Evolutionary conservation across 2,113 vertebrate genomes (phyloP).

Genomic region (Acanthisitta chloris): DNA sequence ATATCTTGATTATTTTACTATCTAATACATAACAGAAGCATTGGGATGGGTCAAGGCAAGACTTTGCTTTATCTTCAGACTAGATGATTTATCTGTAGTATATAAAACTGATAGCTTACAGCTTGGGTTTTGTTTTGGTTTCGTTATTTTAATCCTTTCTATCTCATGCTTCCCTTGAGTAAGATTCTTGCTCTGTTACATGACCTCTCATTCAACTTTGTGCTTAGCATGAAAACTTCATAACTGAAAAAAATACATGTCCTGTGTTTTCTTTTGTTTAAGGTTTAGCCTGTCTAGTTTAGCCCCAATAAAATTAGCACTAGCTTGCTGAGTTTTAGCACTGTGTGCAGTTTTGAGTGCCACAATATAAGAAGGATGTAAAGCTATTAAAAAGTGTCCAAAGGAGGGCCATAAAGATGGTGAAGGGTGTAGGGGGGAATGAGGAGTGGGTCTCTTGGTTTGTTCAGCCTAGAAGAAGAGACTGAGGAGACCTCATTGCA

Average conservation of each 20-base stretch:
- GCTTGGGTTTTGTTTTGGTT: neutral
- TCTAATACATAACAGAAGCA: neutral
- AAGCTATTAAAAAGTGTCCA: neutral
- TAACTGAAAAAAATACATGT: neutral
- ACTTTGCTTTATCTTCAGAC: neutral
- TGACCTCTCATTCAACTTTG: neutral
- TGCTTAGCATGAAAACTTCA: neutral
- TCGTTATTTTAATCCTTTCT: neutral
- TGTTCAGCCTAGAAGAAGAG: neutral
- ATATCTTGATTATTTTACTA: neutral
- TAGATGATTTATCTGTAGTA: neutral
- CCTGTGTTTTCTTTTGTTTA: neutral
- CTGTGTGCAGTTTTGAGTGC: neutral
- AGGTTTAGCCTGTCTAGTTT: neutral
- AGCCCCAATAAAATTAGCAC: neutral
- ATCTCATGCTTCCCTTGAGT: neutral
- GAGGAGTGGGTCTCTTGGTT: too few relatives aligned
- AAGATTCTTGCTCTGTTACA: neutral
- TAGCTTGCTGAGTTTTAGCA: neutral
- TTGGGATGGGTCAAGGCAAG: neutral
- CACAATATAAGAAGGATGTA: neutral
- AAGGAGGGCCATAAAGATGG: neutral
- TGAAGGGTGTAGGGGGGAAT: neutral
- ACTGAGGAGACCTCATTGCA: neutral
- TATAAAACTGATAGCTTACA: neutral